These are phyloP conservation scores for Brachyopa scutellaris DNA, from an alignment of 2,888 invertebrate species.

Conservation along the genomic window DNA sequence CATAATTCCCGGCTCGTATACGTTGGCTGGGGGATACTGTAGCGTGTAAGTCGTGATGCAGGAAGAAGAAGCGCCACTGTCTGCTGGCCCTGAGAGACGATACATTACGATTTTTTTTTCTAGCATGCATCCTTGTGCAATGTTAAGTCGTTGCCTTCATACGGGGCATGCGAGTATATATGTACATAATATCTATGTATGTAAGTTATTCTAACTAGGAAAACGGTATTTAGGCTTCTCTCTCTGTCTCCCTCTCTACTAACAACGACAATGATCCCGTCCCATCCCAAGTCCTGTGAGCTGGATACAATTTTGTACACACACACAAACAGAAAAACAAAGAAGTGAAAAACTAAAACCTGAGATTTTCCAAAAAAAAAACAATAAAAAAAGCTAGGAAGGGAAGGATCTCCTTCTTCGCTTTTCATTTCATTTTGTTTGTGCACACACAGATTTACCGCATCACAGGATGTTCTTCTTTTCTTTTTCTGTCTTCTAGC, in stretches of 20 bases:
- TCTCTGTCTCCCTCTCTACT: constrained; percentile 17
- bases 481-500: constrained; percentile 53
- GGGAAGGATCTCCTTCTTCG: constrained; percentile 50
- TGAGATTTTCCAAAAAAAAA: constrained; percentile 31
- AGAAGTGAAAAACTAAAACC: constrained; percentile 50
- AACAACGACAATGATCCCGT: constrained; percentile 53
- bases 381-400: constrained; percentile 53
- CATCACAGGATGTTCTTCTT: constrained; percentile 68
- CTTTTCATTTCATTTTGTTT: constrained; percentile 52
- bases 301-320: constrained; percentile 47
- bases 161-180: too few relatives aligned
- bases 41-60: constrained; percentile 30
- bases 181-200: constrained; percentile 2
- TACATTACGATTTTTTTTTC: constrained; percentile 12
- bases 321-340: constrained; percentile 32
- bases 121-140: constrained; percentile 48
- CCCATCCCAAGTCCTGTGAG: constrained; percentile 60
- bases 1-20: constrained; percentile 41
- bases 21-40: constrained; percentile 22
- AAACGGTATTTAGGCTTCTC: constrained; percentile 56
- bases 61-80: constrained; percentile 55
- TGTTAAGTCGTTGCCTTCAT: constrained; percentile 70
- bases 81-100: constrained; percentile 69
- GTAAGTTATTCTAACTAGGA: constrained; percentile 63
- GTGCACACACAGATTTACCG: constrained; percentile 68